These are phyloP conservation scores for Brachionus angularis DNA, from an alignment of 1,140 invertebrate species.

Conservation along the genomic window DNA sequence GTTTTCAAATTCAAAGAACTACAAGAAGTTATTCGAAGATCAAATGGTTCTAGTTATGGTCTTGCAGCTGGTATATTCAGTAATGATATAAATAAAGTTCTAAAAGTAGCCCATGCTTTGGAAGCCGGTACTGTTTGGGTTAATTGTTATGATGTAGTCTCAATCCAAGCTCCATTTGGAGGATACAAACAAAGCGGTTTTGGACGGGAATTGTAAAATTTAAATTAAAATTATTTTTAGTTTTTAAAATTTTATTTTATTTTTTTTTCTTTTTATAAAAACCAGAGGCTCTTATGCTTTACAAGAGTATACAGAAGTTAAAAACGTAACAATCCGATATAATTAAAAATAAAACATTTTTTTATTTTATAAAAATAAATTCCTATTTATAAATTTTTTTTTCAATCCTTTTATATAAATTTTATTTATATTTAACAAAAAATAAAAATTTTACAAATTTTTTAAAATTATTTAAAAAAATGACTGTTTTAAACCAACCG, in stretches of 20 bases:
- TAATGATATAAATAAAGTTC: constrained; percentile 73
- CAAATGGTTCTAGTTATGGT: constrained; percentile 74
- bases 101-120: constrained; percentile 26
- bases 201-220: constrained; percentile 76
- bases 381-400: no score
- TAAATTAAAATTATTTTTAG: no score
- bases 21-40: constrained; percentile 75
- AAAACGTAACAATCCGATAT: constrained; percentile 68
- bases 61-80: constrained; percentile 88
- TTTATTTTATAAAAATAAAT: no score
- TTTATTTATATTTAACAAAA: no score
- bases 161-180: constrained; percentile 75
- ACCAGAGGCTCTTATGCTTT: constrained; percentile 77
- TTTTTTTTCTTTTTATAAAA: constrained; percentile 44
- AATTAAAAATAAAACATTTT: no score
- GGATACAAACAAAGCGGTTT: constrained; percentile 81
- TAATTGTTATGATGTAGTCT: constrained; percentile 72
- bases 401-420: no score
- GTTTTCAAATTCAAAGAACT: constrained; percentile 79
- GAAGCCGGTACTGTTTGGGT: constrained; percentile 63
- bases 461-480: no score
- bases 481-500: no score
- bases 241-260: not conserved
- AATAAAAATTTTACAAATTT: no score
- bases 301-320: constrained; percentile 82